Evolutionary conservation across 2,888 invertebrate genomes (phyloP).

Genomic region (Meiosimyza platycephala): DNA sequence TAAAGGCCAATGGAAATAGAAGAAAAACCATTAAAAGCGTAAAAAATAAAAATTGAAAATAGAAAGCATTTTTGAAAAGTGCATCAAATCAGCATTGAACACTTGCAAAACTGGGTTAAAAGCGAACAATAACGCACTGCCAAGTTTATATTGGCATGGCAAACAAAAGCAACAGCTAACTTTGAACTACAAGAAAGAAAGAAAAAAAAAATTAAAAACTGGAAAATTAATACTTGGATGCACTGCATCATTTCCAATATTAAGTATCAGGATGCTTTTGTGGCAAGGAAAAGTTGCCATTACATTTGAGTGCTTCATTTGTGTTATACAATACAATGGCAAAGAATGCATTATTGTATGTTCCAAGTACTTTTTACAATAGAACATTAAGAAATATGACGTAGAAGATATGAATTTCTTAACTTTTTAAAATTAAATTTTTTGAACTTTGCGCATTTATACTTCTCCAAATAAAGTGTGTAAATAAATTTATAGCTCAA

Average conservation of each 20-base stretch:
- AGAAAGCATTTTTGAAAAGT: not conserved
- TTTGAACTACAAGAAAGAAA: not conserved
- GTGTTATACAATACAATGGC: not conserved
- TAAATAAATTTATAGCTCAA: too few relatives aligned
- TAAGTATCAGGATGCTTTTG: not conserved
- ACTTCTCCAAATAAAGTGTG: not conserved
- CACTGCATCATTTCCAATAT: not conserved
- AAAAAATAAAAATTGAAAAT: not conserved
- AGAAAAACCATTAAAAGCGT: not conserved
- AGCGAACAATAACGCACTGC: conserved; percentile 1
- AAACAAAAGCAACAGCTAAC: not conserved
- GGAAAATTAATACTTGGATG: not conserved
- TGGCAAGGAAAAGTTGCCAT: not conserved
- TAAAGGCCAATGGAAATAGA: not conserved
- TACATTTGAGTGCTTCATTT: not conserved
- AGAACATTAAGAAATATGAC: not conserved
- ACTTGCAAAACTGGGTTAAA: conserved; percentile 1
- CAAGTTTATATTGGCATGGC: not conserved
- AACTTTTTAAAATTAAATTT: too few relatives aligned
- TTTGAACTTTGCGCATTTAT: too few relatives aligned
- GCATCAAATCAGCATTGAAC: conserved; percentile 4
- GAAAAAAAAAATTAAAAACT: not conserved
- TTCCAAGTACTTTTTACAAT: not conserved
- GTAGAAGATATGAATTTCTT: not conserved
- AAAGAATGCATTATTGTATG: not conserved